phyloP scores from a whole-genome alignment of 2,113 vertebrate species.

The Struthio camelus region DNA sequence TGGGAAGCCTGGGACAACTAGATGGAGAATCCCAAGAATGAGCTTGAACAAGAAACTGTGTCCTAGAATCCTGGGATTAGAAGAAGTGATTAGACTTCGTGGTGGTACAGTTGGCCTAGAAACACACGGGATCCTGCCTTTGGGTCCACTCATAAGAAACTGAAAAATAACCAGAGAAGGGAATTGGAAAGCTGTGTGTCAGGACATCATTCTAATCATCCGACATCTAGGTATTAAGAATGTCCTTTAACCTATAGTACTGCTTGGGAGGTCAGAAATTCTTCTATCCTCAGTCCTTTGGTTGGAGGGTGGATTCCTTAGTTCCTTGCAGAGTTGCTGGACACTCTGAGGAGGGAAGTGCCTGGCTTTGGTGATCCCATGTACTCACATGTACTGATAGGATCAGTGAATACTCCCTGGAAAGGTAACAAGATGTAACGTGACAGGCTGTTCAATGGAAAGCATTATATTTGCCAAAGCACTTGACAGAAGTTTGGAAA shows the following conservation, averaged over 20 bases:
- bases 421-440: background rate
- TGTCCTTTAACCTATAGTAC: background rate
- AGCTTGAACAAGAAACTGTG: background rate
- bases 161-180: background rate
- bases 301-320: background rate
- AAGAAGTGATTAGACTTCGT: background rate
- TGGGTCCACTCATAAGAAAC: background rate
- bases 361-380: background rate
- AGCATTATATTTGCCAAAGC: background rate
- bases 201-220: background rate
- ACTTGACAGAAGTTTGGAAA: background rate
- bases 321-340: background rate
- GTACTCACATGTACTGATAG: background rate
- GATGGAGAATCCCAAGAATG: background rate
- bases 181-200: background rate
- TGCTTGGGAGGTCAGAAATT: background rate
- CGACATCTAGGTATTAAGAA: background rate
- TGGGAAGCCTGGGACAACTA: background rate
- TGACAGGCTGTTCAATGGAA: background rate
- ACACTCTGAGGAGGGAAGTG: background rate
- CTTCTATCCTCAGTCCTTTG: background rate
- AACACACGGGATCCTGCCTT: background rate
- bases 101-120: background rate
- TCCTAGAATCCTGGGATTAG: background rate
- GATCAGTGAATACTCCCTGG: background rate